These are phyloP conservation scores for Polydrusus cervinus DNA, from an alignment of 2,888 invertebrate species.

Conservation along the genomic window DNA sequence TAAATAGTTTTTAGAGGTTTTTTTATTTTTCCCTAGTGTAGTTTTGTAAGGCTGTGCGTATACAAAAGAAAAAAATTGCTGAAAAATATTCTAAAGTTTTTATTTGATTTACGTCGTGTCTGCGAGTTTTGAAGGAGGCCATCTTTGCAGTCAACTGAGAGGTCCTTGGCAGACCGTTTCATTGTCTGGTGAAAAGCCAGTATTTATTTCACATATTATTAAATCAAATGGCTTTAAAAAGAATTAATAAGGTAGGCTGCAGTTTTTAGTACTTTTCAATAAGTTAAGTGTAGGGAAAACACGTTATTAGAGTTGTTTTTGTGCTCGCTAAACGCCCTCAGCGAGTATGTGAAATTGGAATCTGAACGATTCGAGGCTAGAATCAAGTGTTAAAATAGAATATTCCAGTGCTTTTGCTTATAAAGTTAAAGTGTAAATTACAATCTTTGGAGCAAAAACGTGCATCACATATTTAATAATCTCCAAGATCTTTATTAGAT, in stretches of 20 bases:
- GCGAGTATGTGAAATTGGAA: slow-evolving; percentile 78
- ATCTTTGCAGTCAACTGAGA: slow-evolving; percentile 90
- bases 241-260: slow-evolving; percentile 94
- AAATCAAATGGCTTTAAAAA: slow-evolving; percentile 94
- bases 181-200: slow-evolving; percentile 87
- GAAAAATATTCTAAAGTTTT: slow-evolving; percentile 59
- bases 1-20: slow-evolving; percentile 28
- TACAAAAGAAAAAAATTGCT: slow-evolving; percentile 55
- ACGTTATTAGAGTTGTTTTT: slow-evolving; percentile 59
- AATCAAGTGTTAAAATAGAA: slow-evolving; percentile 43
- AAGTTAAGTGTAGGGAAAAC: slow-evolving; percentile 57
- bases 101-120: slow-evolving; percentile 81
- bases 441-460: not conserved
- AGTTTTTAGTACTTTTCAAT: slow-evolving; percentile 60
- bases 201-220: slow-evolving; percentile 80
- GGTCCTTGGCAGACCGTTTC: slow-evolving; percentile 89
- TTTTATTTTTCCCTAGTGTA: slow-evolving; percentile 57
- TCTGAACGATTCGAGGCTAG: slow-evolving; percentile 79
- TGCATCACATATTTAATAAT: not conserved
- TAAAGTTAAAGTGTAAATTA: slow-evolving; percentile 13
- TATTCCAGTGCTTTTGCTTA: slow-evolving; percentile 28
- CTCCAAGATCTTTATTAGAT: not conserved
- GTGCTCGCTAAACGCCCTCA: slow-evolving; percentile 73
- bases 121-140: slow-evolving; percentile 87
- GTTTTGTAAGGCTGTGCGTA: slow-evolving; percentile 44